Evolutionary conservation across 2,888 invertebrate species (phyloP).

Genomic region (Volucella inflata): DNA sequence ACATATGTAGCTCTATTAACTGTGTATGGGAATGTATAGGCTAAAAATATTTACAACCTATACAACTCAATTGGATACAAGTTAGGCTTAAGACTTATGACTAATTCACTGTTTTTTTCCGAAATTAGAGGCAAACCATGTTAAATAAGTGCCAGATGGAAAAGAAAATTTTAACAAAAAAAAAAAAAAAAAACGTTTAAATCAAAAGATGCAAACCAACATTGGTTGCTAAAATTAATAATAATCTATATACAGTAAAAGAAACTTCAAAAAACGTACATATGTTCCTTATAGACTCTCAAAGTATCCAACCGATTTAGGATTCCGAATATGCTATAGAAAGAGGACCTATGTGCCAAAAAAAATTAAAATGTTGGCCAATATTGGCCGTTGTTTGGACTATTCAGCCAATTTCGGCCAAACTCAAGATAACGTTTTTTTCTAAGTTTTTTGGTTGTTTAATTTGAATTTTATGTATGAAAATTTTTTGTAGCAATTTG

Average conservation of each 20-base stretch:
- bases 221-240: neutral
- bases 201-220: neutral
- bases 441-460: too few relatives aligned
- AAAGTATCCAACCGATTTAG: too few relatives aligned
- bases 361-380: neutral
- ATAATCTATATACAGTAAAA: too few relatives aligned
- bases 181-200: neutral
- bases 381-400: too few relatives aligned
- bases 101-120: slow-evolving; percentile 83
- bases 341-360: too few relatives aligned
- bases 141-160: neutral
- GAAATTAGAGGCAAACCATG: slow-evolving; percentile 76
- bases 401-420: too few relatives aligned
- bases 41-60: slow-evolving; percentile 44
- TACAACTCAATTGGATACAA: slow-evolving; percentile 12
- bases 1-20: neutral
- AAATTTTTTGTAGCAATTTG: too few relatives aligned
- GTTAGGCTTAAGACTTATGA: slow-evolving; percentile 66
- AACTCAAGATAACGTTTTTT: too few relatives aligned
- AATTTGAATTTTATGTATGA: too few relatives aligned
- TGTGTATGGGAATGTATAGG: neutral
- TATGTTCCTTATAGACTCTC: too few relatives aligned
- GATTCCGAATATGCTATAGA: too few relatives aligned
- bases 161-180: slow-evolving; percentile 4
- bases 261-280: too few relatives aligned